These are phyloP conservation scores for Spodoptera exigua DNA, from an alignment of 2,888 invertebrate species.

Conservation along the genomic window DNA sequence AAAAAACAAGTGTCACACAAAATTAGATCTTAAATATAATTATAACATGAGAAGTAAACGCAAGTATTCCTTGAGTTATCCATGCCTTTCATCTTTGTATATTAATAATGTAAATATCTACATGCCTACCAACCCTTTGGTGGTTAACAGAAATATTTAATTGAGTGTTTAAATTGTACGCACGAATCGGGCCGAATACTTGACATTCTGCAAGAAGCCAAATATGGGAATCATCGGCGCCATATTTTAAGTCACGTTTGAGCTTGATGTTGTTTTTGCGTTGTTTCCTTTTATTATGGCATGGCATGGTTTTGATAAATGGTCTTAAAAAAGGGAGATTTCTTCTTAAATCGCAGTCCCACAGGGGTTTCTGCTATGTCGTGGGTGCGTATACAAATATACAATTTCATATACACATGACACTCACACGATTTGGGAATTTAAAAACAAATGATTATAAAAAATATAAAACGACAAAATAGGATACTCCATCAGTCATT, in stretches of 20 bases:
- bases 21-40: constrained; percentile 40
- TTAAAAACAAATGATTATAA: too few species aligned
- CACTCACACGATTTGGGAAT: too few species aligned
- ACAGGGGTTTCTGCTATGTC: too few species aligned
- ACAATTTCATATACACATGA: too few species aligned
- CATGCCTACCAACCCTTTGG: constrained; percentile 37
- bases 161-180: constrained; percentile 41
- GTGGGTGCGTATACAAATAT: too few species aligned
- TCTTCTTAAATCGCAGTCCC: too few species aligned
- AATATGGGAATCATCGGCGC: constrained; percentile 14
- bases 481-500: too few species aligned
- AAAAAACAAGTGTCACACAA: constrained; percentile 17
- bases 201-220: constrained; percentile 24
- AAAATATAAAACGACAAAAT: too few species aligned
- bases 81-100: constrained; percentile 38
- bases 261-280: constrained; percentile 4
- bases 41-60: background rate
- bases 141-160: constrained; percentile 54
- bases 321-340: too few species aligned
- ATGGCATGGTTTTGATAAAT: too few species aligned
- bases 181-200: constrained; percentile 19
- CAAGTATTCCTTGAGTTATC: constrained; percentile 21
- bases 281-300: too few species aligned
- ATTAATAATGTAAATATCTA: constrained; percentile 48
- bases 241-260: constrained; percentile 5